Evolutionary conservation across 2,888 invertebrate species (phyloP), one percentile per base, ranked within the genome.

Genomic region (Tanypteryx hageni): DNA sequence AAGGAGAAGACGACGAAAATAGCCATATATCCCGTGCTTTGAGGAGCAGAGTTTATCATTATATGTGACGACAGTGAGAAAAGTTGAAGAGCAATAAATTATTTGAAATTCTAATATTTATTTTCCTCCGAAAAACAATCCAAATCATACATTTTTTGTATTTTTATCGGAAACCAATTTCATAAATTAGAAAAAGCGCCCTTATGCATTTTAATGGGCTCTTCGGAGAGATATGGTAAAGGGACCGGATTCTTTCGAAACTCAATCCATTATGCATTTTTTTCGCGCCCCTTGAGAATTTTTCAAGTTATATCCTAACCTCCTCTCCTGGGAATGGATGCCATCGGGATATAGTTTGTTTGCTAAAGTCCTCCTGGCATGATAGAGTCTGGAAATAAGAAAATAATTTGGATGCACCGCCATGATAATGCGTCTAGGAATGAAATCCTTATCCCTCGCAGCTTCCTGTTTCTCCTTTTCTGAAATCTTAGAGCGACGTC

Each of bases 241-340:
- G 27, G 9, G 14, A n/a, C n/a, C n/a, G n/a, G n/a, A 11, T 76
- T 76, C 27, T 27, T 76, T 27, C 10, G 16, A 76, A 76, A 76
- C 27, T 76, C 22, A 22, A 76, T 76, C 76, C 76, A 76, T 76
- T 76, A 76, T 22, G 76, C 76, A 76, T 76, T 76, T 76, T 27
- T 44, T 27, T 27, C 22, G 22, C 76, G 76, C 13, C 27, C 27
- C 76, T 76, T 27, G 11, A 27, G 27, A 76, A 27, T 76, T 27
- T 22, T 10, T 13, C 13, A 10, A 76, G 76, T 76, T 27, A 22
- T n/a, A 9, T 18, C 76, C 76, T 22, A 76, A 76, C 27, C 76
- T 13, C 2, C 22, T 68, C 27, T 22, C 27, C n/a, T n/a, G 22
- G 27, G 22, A 76, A 76, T 76, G 27, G 76, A 22, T 44, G 44